These are phyloP conservation scores for Steinernema carpocapsae DNA, from an alignment of 2,888 invertebrate species.

Conservation along the genomic window DNA sequence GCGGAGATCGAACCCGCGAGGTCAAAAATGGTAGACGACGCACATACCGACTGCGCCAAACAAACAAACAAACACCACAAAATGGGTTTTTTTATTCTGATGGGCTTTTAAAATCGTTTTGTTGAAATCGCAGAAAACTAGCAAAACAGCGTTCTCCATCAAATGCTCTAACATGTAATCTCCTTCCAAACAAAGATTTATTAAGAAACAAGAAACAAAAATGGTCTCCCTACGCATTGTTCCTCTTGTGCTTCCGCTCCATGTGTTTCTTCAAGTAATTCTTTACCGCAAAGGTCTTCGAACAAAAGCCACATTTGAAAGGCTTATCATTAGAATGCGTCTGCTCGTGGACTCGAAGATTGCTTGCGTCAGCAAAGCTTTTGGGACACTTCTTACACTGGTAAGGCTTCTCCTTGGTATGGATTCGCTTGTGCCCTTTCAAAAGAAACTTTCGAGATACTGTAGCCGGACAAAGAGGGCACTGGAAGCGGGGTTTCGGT, in stretches of 20 bases:
- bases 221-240: background rate
- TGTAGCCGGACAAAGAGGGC: background rate
- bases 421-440: background rate
- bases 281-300: background rate
- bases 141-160: too few relatives aligned
- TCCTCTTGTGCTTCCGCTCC: background rate
- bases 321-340: background rate
- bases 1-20: too few relatives aligned
- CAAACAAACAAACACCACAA: too few relatives aligned
- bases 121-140: too few relatives aligned
- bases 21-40: too few relatives aligned
- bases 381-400: background rate
- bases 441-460: background rate
- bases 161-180: too few relatives aligned
- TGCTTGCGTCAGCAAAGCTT: slow-evolving; percentile 1
- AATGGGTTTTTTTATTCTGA: too few relatives aligned
- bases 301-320: background rate
- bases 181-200: too few relatives aligned
- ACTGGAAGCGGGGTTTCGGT: background rate
- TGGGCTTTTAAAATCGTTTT: too few relatives aligned
- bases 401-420: background rate
- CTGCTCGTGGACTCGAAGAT: slow-evolving; percentile 1
- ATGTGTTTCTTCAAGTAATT: slow-evolving; percentile 7
- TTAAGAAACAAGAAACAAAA: background rate
- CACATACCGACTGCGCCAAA: too few relatives aligned